Conservation (phyloP, 2,888 invertebrate species). For the Erebia palarica region DNA sequence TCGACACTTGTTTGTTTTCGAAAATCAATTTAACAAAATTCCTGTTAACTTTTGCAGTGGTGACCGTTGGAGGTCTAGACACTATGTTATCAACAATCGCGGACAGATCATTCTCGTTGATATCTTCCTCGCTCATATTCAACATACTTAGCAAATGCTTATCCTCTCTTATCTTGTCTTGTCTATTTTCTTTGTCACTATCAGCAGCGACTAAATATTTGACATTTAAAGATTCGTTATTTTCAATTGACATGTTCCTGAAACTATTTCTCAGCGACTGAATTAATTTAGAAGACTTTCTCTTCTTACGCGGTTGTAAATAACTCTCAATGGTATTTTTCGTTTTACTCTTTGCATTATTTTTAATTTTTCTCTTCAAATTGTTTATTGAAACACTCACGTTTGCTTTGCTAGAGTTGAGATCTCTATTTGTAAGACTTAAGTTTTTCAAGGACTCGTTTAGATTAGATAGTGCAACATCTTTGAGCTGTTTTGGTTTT, state of each 20-base stretch:
- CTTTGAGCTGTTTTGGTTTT: constrained; percentile 55
- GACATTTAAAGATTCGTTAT: constrained; percentile 35
- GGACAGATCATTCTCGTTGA: constrained; percentile 61
- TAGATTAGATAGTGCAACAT: constrained; percentile 46
- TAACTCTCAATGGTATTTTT: constrained; percentile 73
- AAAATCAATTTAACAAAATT: constrained; percentile 67
- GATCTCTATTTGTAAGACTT: constrained; percentile 47
- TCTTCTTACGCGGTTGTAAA: constrained; percentile 57
- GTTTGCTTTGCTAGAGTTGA: constrained; percentile 58
- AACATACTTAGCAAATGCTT: constrained; percentile 55
- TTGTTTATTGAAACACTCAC: constrained; percentile 67
- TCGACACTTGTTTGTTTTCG: constrained; percentile 41
- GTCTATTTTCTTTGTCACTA: constrained; percentile 46
- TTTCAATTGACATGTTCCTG: constrained; percentile 52
- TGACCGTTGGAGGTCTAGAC: constrained; percentile 52
- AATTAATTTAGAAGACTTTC: constrained; percentile 51
- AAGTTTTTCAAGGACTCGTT: constrained; percentile 56
- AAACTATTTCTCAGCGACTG: constrained; percentile 53
- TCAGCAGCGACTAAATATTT: constrained; percentile 17
- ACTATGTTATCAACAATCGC: constrained; percentile 70
- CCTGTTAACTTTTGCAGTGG: constrained; percentile 63
- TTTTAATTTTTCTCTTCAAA: constrained; percentile 69
- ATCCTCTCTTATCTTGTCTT: constrained; percentile 28
- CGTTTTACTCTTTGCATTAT: constrained; percentile 50
- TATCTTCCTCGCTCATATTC: constrained; percentile 50